Percentiles rank a stretch among this genome's conserved stretches.
These are phyloP conservation scores for Silurus aristotelis DNA, from an alignment of 2,797 vertebrate species.

Conservation along the genomic window DNA sequence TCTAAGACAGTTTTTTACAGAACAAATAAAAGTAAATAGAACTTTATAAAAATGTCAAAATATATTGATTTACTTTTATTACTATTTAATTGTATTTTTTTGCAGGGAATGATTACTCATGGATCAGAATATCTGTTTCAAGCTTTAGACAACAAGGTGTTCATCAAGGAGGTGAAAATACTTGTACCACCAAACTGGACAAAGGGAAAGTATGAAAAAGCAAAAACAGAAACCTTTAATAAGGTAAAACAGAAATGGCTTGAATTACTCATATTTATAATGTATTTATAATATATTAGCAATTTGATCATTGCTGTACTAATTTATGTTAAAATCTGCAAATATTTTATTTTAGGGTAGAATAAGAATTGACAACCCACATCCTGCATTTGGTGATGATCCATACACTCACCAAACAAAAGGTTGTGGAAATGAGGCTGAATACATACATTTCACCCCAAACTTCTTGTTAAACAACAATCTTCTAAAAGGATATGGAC, in stretches of 20 bases:
- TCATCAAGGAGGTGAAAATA: slow-evolving; percentile 69
- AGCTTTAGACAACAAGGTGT: slow-evolving; percentile 67
- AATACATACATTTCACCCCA: slow-evolving; percentile 70
- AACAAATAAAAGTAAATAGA: too few relatives aligned
- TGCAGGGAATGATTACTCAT: neutral
- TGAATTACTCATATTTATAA: too few relatives aligned
- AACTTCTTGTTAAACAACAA: slow-evolving; percentile 63
- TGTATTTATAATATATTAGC: too few relatives aligned
- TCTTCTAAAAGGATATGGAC: slow-evolving; percentile 61
- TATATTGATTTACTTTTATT: too few relatives aligned
- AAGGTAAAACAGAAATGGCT: slow-evolving; percentile 59
- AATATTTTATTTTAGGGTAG: slow-evolving; percentile 59
- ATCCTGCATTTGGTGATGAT: slow-evolving; percentile 58
- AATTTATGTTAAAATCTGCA: too few relatives aligned
- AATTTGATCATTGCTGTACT: too few relatives aligned
- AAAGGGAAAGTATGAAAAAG: slow-evolving; percentile 53
- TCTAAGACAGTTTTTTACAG: too few relatives aligned
- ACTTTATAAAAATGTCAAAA: too few relatives aligned
- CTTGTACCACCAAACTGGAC: slow-evolving; percentile 70
- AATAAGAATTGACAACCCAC: slow-evolving; percentile 62
- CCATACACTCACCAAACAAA: slow-evolving; percentile 70
- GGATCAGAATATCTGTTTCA: slow-evolving; percentile 68
- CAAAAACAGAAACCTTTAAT: slow-evolving; percentile 63
- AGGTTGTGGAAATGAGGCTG: slow-evolving; percentile 66
- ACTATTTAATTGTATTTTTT: too few relatives aligned